These are phyloP conservation scores for Ciconia stormi DNA, from an alignment of 2,113 vertebrate genomes.

Conservation along the genomic window DNA sequence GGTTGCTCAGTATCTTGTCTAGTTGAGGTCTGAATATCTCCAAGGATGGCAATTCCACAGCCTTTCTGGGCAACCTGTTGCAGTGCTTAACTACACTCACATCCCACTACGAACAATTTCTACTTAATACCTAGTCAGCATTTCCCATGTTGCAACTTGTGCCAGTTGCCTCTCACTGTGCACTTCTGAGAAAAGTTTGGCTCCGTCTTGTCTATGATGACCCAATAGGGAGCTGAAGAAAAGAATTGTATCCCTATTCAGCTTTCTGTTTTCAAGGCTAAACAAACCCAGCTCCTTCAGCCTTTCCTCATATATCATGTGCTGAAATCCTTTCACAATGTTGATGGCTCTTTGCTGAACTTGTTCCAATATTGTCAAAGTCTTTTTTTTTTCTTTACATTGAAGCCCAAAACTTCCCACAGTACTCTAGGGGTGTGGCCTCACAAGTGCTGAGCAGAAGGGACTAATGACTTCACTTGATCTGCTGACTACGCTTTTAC, in stretches of 20 bases:
- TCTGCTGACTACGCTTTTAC: background rate
- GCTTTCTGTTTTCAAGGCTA: background rate
- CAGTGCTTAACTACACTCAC: background rate
- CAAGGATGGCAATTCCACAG: background rate
- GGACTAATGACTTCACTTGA: background rate
- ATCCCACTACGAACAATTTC: background rate
- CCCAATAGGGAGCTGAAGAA: background rate
- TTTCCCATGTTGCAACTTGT: background rate
- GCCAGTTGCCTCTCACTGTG: background rate
- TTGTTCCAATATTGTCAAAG: background rate
- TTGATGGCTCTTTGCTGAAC: background rate
- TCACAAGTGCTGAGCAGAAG: background rate
- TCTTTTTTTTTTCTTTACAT: background rate
- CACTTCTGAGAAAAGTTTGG: background rate
- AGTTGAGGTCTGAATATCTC: background rate
- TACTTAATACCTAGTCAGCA: background rate
- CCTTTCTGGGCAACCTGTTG: background rate
- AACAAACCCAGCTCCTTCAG: background rate
- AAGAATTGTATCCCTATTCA: background rate
- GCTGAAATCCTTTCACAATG: background rate
- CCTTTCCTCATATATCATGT: background rate
- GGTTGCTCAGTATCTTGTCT: background rate
- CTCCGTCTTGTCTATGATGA: background rate
- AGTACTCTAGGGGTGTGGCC: background rate
- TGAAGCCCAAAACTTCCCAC: background rate